Conservation (phyloP, 2,797 vertebrate species). For the Sebastes miniatus region DNA sequence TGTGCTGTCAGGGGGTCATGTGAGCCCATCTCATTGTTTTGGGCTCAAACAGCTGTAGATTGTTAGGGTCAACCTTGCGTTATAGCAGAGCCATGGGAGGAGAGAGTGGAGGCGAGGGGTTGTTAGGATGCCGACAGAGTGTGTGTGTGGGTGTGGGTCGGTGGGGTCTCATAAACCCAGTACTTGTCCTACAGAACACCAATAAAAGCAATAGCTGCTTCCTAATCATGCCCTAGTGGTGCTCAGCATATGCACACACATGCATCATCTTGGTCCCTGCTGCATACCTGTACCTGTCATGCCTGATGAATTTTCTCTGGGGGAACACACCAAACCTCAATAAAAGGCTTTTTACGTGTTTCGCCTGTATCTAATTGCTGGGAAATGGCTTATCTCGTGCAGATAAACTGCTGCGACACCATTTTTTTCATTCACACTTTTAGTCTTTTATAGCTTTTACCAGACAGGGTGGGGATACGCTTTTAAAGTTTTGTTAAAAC, state of each 20-base stretch:
- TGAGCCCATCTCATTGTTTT: conserved; percentile 46
- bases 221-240: neutral
- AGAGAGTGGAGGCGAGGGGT: conserved; percentile 19
- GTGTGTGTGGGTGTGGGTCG: neutral
- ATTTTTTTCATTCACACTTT: conserved; percentile 28
- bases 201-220: conserved; percentile 42
- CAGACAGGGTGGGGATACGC: conserved; percentile 8
- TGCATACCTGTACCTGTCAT: neutral
- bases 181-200: conserved; percentile 36
- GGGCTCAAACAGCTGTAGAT: conserved; percentile 59
- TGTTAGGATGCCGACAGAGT: conserved; percentile 4
- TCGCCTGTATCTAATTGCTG: conserved; percentile 45
- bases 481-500: conserved; percentile 18
- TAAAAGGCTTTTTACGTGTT: conserved; percentile 3
- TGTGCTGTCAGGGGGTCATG: conserved; percentile 11
- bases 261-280: neutral
- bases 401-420: conserved; percentile 14
- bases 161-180: conserved; percentile 31
- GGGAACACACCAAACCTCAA: neutral
- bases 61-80: conserved; percentile 46
- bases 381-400: conserved; percentile 8
- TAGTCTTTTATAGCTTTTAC: neutral
- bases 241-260: neutral
- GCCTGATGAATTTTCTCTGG: conserved; percentile 5
- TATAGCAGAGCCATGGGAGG: conserved; percentile 30